Evolutionary conservation across 2,113 vertebrate genomes (phyloP), one percentile per base, ranked within the genome.

Genomic region (Machaerirhynchus nigripectus): DNA sequence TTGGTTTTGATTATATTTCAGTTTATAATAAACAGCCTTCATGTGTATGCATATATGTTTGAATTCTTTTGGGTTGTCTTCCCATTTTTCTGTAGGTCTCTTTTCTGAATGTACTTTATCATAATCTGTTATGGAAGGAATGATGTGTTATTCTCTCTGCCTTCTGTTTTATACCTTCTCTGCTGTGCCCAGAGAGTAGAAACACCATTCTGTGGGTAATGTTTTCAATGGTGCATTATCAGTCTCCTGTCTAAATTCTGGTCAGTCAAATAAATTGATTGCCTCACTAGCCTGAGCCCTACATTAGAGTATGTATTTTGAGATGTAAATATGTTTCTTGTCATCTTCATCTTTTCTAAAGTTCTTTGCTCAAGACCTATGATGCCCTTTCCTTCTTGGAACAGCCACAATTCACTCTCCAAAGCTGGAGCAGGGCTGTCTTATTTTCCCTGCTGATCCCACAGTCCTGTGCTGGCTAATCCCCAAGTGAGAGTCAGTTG

Each of bases 31-130:
- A 80, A 71, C 19, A 80, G 8, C 27, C 19, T 80, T 77, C 8
- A 4, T 28, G 22, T 37, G 15, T 52, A 17, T 1, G 0, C 9
- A 15, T 26, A 4, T 6, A 4, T 21, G 2, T 59, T 9, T 49
- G 13, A 59, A 39, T 55, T 70, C 3, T 59, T 27, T 35, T 23
- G 1, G 0, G 22, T 77, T 68, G 64, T 79, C 30, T 28, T 83
- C n/a, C 8, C 2, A 3, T 70, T 82, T 70, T 74, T 40, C 26
- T 30, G 0, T 28, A 4, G 21, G 30, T 28, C 4, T 10, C 17
- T 83, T 31, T 79, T 46, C 44, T 76, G 55, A 57, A 65, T 1
- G 1, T 50, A 16, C 4, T 21, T 77, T 79, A 18, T 44, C 3
- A 21, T 21, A 7, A 35, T 42, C 10, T 60, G 9, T 60, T 82